Evolutionary conservation across 2,888 invertebrate species (phyloP), one percentile per base, ranked within the genome.

Genomic region (Sthenelais limicola): DNA sequence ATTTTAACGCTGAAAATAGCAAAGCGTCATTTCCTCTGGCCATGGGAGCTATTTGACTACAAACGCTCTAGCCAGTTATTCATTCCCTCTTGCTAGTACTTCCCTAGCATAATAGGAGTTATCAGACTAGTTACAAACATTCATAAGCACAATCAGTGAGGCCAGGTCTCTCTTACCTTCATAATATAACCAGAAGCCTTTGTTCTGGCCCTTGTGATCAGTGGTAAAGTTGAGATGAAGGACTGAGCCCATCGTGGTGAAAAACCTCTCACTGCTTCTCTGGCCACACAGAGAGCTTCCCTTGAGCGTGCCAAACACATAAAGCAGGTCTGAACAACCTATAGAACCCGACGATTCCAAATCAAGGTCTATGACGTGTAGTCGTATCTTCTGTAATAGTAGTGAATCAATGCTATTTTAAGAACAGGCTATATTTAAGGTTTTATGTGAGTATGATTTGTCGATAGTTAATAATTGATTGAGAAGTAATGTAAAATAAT

Each of bases 141-240:
- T n/a, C n/a, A n/a, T n/a, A n/a, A n/a, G n/a, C n/a, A n/a, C n/a
- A n/a, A n/a, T n/a, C n/a, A n/a, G n/a, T n/a, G n/a, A n/a, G n/a
- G n/a, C 18, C 43, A 43, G 9, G 18, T 43, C 18, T 9, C 12
- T 32, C 76, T 49, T 78, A 85, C 85, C 85, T 82, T 85, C 84
- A 77, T 82, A 85, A 74, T 83, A 84, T 18, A 85, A 76, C 85
- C 85, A 85, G 79, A 85, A 84, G 49, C 85, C 85, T 70, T 84
- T 84, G 71, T 80, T 80, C 28, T 72, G 77, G 4, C 67, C 74
- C n/a, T 69, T 76, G 3, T 33, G 66, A 24, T 79, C 73, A 5
- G 81, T 76, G 32, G 76, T 77, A 51, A 84, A 80, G 54, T 75
- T 74, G 15, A 85, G 78, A 21, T 81, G 76, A 4, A 85, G 78